phyloP scores from a whole-genome alignment of 2,888 invertebrate genomes.

The Helicoverpa assulta region DNA sequence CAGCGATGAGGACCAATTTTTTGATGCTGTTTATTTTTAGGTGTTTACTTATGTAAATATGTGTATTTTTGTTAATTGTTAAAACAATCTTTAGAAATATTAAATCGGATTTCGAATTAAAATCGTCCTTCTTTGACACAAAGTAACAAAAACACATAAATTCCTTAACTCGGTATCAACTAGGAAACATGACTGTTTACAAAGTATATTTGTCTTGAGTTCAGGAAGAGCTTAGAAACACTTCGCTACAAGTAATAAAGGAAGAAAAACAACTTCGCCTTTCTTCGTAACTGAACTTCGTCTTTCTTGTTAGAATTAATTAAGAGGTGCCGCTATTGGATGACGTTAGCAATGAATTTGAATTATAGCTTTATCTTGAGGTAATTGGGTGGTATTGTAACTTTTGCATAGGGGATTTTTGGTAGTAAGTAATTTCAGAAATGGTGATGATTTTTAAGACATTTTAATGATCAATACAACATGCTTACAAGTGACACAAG shows the following conservation, averaged over 20 bases:
- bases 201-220: constrained; percentile 43
- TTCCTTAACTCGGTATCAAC: neutral
- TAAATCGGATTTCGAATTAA: too few relatives aligned
- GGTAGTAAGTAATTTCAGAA: too few relatives aligned
- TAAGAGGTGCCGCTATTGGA: constrained; percentile 35
- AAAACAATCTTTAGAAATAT: too few relatives aligned
- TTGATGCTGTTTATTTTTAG: too few relatives aligned
- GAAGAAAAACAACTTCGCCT: constrained; percentile 44
- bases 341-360: constrained; percentile 43
- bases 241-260: constrained; percentile 22
- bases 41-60: too few relatives aligned
- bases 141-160: neutral
- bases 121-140: constrained; percentile 3
- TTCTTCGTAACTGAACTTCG: constrained; percentile 28
- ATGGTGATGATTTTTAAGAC: too few relatives aligned
- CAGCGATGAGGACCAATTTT: too few relatives aligned
- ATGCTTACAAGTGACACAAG: too few relatives aligned
- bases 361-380: constrained; percentile 19
- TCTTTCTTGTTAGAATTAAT: constrained; percentile 50
- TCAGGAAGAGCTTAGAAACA: constrained; percentile 29
- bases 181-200: constrained; percentile 36
- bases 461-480: too few relatives aligned
- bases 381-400: neutral
- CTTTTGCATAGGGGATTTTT: too few relatives aligned
- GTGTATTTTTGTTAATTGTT: too few relatives aligned